phyloP scores from a whole-genome alignment of 1,140 invertebrate species.

The Tetramorium simillimum region DNA sequence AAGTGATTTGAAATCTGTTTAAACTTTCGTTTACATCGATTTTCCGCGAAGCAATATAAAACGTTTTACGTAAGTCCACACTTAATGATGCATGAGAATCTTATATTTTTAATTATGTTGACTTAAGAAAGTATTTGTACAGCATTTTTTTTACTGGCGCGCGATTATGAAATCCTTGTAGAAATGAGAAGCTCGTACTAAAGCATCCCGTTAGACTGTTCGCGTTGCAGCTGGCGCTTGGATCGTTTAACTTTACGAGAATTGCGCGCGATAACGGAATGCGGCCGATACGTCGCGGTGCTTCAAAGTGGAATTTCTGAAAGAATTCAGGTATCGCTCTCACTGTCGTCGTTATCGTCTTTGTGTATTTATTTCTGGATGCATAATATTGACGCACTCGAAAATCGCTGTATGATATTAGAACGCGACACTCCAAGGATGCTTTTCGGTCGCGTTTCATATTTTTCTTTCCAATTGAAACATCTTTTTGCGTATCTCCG shows the following conservation, averaged over 20 bases:
- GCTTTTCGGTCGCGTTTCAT: neutral
- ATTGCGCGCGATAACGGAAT: constrained; percentile 11
- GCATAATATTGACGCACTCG: constrained; percentile 40
- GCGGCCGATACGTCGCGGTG: neutral
- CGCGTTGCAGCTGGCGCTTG: neutral
- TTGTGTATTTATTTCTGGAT: constrained; percentile 27
- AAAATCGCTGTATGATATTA: constrained; percentile 18
- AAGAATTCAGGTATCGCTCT: constrained; percentile 7
- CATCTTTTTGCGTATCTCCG: neutral
- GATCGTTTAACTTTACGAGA: constrained; percentile 38
- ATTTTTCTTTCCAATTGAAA: neutral
- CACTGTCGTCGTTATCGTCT: neutral
- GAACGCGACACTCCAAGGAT: neutral
- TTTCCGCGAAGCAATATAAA: neutral
- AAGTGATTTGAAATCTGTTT: neutral
- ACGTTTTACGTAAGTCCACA: neutral
- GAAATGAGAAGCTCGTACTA: neutral
- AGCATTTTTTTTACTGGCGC: neutral
- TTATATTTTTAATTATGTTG: neutral
- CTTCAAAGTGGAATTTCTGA: constrained; percentile 2
- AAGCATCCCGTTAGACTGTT: constrained; percentile 11
- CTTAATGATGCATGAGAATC: neutral
- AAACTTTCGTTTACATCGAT: neutral
- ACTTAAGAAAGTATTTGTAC: neutral
- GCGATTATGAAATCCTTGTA: constrained; percentile 14